Percentiles rank a stretch among this genome's conserved stretches.
Evolutionary conservation across 2,888 invertebrate species (phyloP).

Genomic region (Stenoptilia bipunctidactyla): DNA sequence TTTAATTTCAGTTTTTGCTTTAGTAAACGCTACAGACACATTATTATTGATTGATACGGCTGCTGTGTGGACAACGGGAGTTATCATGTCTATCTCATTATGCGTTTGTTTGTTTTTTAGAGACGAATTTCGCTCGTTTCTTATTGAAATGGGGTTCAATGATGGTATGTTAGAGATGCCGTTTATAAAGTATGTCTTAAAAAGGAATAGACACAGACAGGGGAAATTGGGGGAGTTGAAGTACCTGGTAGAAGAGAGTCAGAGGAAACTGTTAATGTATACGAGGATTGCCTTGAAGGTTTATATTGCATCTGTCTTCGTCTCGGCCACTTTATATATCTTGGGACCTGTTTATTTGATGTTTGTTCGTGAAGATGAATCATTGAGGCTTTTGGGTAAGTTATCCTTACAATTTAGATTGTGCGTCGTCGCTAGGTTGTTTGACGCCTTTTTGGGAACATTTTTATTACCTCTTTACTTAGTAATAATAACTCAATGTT

Average conservation of each 20-base stretch:
- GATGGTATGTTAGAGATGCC: conserved; percentile 34
- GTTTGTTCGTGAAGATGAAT: conserved; percentile 30
- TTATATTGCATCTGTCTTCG: conserved; percentile 35
- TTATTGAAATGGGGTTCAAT: conserved; percentile 27
- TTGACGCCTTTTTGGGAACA: no score
- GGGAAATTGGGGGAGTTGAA: conserved; percentile 31
- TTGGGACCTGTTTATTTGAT: conserved; percentile 43
- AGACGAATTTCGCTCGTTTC: conserved; percentile 32
- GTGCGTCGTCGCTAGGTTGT: no score
- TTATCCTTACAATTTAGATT: no score
- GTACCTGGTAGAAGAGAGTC: conserved; percentile 29
- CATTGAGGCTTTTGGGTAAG: conserved; percentile 44
- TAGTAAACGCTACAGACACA: conserved; percentile 26
- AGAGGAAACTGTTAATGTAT: conserved; percentile 33
- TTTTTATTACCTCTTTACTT: no score
- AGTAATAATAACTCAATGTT: no score
- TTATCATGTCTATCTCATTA: conserved; percentile 47
- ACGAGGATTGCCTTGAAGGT: conserved; percentile 31
- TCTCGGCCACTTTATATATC: conserved; percentile 40
- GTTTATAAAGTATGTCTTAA: conserved; percentile 27
- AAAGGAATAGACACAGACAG: conserved; percentile 15
- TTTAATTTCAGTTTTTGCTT: conserved; percentile 42
- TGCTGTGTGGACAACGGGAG: conserved; percentile 53
- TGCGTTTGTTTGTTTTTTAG: conserved; percentile 40
- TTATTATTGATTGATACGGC: conserved; percentile 45